Evolutionary conservation across 2,888 invertebrate species (phyloP).

Genomic region (Trissolcus japonicus): DNA sequence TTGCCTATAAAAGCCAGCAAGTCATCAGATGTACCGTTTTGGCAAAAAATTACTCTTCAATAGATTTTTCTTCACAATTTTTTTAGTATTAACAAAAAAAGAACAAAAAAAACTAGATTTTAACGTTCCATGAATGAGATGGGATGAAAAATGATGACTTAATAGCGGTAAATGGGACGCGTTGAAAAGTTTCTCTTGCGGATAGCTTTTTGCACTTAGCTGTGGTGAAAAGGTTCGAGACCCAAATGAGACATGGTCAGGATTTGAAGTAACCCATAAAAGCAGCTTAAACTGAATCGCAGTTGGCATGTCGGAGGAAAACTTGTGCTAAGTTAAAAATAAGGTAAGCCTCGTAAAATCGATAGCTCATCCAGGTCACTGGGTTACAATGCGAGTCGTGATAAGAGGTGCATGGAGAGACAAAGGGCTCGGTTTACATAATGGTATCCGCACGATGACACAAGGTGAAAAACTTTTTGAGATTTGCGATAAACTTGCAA

Average conservation of each 20-base stretch:
- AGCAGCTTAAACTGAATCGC: conserved; percentile 21
- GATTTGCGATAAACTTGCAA: conserved; percentile 24
- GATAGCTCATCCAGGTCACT: conserved; percentile 70
- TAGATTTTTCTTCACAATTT: too few relatives aligned
- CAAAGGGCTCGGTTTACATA: conserved; percentile 54
- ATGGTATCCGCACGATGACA: conserved; percentile 37
- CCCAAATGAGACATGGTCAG: background rate
- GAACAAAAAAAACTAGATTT: too few relatives aligned
- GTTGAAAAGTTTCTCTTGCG: too few relatives aligned
- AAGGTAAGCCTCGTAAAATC: conserved; percentile 65
- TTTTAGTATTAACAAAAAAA: too few relatives aligned
- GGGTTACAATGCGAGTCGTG: conserved; percentile 65
- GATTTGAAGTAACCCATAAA: conserved; percentile 24
- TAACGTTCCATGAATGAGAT: too few relatives aligned
- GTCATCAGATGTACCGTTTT: background rate
- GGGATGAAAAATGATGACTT: too few relatives aligned
- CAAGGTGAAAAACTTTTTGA: conserved; percentile 32
- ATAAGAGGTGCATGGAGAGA: conserved; percentile 62
- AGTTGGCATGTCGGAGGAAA: conserved; percentile 54
- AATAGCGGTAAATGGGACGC: too few relatives aligned
- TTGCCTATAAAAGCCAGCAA: too few relatives aligned
- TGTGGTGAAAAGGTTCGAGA: too few relatives aligned
- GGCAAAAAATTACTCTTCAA: too few relatives aligned
- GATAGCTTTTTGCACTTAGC: too few relatives aligned
- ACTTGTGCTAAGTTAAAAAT: conserved; percentile 58